phyloP scores from a whole-genome alignment of 2,113 vertebrate genomes.

The Halcyon malimbica region DNA sequence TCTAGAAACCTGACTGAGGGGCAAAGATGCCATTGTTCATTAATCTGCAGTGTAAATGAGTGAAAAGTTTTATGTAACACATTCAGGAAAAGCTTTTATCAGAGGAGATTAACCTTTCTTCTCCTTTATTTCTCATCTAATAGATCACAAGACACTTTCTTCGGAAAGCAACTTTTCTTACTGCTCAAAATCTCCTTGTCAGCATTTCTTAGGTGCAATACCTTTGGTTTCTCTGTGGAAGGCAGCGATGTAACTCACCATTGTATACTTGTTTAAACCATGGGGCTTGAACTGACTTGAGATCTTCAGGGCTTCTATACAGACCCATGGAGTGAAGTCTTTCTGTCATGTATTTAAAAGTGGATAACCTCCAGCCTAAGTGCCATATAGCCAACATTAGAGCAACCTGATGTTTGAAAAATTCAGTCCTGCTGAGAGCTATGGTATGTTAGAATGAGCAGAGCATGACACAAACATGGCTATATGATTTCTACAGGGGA shows the following conservation, averaged over 20 bases:
- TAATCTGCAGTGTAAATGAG: background rate
- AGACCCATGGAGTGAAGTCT: background rate
- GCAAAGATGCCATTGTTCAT: background rate
- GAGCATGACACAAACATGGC: background rate
- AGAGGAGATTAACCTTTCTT: background rate
- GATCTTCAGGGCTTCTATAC: background rate
- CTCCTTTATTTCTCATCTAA: background rate
- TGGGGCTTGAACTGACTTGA: background rate
- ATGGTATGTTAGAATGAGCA: background rate
- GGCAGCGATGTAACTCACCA: background rate
- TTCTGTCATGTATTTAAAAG: background rate
- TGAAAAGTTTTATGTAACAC: background rate
- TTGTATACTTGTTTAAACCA: background rate
- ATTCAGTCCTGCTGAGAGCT: conserved; percentile 13
- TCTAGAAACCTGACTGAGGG: background rate
- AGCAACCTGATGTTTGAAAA: conserved; percentile 2
- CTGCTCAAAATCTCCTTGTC: background rate
- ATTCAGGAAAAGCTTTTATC: background rate
- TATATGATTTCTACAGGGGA: background rate
- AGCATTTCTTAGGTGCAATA: background rate
- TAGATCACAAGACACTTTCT: background rate
- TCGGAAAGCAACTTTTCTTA: background rate
- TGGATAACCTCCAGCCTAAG: background rate
- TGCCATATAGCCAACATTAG: background rate
- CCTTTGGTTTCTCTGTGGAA: background rate